phyloP scores from a whole-genome alignment of 2,113 vertebrate species.

The Cathartes aura region DNA sequence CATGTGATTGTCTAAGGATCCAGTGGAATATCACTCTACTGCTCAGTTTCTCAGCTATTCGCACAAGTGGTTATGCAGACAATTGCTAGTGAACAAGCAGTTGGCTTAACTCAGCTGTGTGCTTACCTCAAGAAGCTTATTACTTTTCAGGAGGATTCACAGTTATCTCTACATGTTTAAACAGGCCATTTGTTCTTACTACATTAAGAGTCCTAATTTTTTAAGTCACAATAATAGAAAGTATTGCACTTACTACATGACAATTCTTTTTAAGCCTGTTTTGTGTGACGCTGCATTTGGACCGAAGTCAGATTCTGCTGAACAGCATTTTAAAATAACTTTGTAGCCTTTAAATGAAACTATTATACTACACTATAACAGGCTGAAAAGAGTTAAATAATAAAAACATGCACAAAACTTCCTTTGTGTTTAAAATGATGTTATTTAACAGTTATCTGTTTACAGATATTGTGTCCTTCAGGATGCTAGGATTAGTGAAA shows the following conservation, averaged over 20 bases:
- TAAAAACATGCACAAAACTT: neutral
- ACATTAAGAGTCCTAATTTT: neutral
- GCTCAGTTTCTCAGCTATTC: neutral
- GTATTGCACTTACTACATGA: neutral
- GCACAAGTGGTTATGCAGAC: neutral
- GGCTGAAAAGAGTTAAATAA: neutral
- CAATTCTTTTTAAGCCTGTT: neutral
- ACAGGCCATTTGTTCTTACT: neutral
- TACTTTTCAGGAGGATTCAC: neutral
- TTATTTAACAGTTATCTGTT: neutral
- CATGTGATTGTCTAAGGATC: neutral
- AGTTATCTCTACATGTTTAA: neutral
- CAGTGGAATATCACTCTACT: neutral
- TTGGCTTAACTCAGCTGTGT: neutral
- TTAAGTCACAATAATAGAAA: neutral
- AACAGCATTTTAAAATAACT: neutral
- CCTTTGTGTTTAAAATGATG: neutral
- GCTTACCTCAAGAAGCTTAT: neutral
- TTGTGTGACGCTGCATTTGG: neutral
- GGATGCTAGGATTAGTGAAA: neutral
- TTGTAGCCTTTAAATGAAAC: neutral
- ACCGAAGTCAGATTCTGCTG: neutral
- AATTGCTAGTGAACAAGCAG: neutral
- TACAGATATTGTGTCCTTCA: neutral
- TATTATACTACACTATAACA: neutral